Percentiles rank a stretch among this genome's conserved stretches.
phyloP scores from a whole-genome alignment of 2,113 vertebrate species.

The Epinephelus lanceolatus region DNA sequence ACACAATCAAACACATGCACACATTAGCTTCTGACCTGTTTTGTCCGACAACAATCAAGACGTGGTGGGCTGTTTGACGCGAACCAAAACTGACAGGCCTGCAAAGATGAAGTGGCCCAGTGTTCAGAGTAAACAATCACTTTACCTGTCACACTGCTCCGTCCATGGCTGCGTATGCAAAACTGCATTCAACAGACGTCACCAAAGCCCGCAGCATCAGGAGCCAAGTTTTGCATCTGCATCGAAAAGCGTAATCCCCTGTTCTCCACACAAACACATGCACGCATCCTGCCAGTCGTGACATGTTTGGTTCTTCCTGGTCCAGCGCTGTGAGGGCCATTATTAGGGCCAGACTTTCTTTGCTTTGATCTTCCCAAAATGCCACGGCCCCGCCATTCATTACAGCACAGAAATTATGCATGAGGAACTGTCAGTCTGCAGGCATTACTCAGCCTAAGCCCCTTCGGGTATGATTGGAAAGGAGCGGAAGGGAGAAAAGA shows the following conservation, averaged over 20 bases:
- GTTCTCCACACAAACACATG: conserved; percentile 24
- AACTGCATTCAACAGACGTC: not conserved
- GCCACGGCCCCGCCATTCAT: conserved; percentile 31
- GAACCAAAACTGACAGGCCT: conserved; percentile 31
- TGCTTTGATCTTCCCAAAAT: conserved; percentile 65
- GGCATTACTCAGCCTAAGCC: conserved; percentile 36
- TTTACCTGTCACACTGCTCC: conserved; percentile 3
- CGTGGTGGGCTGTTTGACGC: not conserved
- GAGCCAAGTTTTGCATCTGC: conserved; percentile 6
- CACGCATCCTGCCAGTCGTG: conserved; percentile 26
- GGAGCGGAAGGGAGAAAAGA: not conserved
- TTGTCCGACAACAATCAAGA: conserved; percentile 5
- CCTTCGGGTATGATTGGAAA: conserved; percentile 17
- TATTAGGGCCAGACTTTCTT: conserved; percentile 64
- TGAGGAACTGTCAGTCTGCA: conserved; percentile 33
- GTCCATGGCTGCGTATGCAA: not conserved
- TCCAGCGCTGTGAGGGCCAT: conserved; percentile 41
- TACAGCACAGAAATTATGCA: conserved; percentile 52
- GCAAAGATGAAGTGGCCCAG: conserved; percentile 17
- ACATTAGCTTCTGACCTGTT: conserved; percentile 58
- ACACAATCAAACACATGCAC: not conserved
- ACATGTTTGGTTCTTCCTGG: conserved; percentile 51
- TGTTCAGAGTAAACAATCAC: conserved; percentile 14
- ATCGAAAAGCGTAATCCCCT: conserved; percentile 1
- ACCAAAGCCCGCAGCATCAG: not conserved